phyloP scores from a whole-genome alignment of 2,797 vertebrate genomes.

The Rhinatrema bivittatum region DNA sequence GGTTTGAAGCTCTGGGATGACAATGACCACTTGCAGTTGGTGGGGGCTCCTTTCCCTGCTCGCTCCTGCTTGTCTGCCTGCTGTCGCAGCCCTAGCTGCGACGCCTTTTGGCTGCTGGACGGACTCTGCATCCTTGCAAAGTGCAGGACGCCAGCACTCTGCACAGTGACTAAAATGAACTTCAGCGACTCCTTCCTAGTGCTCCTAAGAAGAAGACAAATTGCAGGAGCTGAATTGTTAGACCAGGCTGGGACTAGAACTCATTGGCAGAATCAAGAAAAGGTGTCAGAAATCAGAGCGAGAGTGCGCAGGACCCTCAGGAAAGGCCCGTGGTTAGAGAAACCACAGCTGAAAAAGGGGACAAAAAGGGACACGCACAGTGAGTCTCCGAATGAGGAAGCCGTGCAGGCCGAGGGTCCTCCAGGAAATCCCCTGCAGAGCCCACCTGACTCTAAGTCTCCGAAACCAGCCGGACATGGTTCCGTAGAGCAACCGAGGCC shows the following conservation, averaged over 20 bases:
- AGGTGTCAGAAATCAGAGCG: conserved; percentile 7
- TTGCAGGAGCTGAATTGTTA: conserved; percentile 16
- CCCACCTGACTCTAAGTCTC: too few relatives aligned
- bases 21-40: conserved; percentile 34
- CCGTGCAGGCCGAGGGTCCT: too few relatives aligned
- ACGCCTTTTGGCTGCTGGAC: conserved; percentile 80
- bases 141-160: conserved; percentile 56
- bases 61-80: conserved; percentile 60
- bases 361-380: conserved; percentile 11
- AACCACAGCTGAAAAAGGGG: not conserved
- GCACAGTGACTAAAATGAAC: conserved; percentile 44
- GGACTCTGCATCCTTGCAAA: conserved; percentile 76
- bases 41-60: conserved; percentile 45
- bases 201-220: conserved; percentile 44
- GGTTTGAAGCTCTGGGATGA: conserved; percentile 37
- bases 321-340: not conserved
- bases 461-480: too few relatives aligned
- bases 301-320: conserved; percentile 21
- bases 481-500: too few relatives aligned
- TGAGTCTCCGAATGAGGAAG: not conserved
- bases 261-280: conserved; percentile 21
- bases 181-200: conserved; percentile 43
- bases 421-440: conserved; percentile 8
- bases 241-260: conserved; percentile 2
- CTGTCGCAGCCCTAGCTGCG: conserved; percentile 72